Conservation (phyloP, 2,797 vertebrate species). For the Acanthopagrus latus region DNA sequence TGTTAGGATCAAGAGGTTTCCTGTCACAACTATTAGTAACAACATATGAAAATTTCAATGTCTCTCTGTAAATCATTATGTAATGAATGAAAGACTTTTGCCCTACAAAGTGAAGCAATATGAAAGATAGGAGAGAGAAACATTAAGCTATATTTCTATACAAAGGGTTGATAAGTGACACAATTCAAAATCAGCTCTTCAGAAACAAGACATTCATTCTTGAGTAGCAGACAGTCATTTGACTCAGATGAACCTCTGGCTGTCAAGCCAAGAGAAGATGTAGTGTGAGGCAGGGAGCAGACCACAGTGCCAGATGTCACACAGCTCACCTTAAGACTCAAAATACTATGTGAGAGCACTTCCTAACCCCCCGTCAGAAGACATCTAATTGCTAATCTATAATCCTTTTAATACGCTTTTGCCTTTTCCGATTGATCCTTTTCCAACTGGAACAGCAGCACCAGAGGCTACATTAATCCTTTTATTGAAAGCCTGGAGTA, state of each 20-base stretch:
- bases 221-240: neutral
- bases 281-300: conserved; percentile 5
- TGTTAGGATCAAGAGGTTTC: neutral
- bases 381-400: conserved; percentile 98
- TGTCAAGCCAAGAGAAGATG: conserved; percentile 26
- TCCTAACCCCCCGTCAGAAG: conserved; percentile 88
- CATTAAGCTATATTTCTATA: neutral
- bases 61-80: neutral
- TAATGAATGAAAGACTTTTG: neutral
- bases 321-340: conserved; percentile 83
- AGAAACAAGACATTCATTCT: neutral
- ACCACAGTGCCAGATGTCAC: conserved; percentile 71
- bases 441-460: conserved; percentile 90
- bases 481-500: conserved; percentile 89
- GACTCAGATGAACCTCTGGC: conserved; percentile 33
- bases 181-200: neutral
- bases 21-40: neutral
- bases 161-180: neutral
- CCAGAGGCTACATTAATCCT: conserved; percentile 93
- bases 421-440: conserved; percentile 93
- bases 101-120: neutral
- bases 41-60: no score
- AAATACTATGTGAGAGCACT: conserved; percentile 80
- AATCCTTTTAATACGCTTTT: conserved; percentile 95
- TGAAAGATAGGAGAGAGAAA: neutral